phyloP scores from a whole-genome alignment of 2,797 vertebrate species.

The Adrianichthys oophorus region DNA sequence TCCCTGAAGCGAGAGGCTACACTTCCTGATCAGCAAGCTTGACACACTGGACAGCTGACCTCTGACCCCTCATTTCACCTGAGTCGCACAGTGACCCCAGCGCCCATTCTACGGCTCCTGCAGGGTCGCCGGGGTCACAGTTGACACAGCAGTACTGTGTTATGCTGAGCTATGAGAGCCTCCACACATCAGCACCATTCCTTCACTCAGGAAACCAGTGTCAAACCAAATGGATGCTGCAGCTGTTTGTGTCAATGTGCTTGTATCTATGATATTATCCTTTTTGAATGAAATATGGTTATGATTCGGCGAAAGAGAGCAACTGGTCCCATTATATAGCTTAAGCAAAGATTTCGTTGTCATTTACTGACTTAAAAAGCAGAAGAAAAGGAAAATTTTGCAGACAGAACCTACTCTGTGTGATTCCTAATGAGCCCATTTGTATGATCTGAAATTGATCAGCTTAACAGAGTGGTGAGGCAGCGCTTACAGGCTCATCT shows the following conservation, averaged over 20 bases:
- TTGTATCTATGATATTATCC: conserved; percentile 9
- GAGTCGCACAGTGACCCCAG: conserved; percentile 53
- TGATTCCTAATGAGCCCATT: conserved; percentile 57
- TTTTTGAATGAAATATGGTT: conserved; percentile 33
- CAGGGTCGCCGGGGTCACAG: conserved; percentile 65
- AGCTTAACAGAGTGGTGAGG: conserved; percentile 54
- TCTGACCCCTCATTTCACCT: conserved; percentile 68
- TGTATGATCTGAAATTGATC: conserved; percentile 75
- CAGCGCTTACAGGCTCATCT: conserved; percentile 60
- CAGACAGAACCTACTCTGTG: too few species aligned
- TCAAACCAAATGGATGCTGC: conserved; percentile 52
- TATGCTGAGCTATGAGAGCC: conserved; percentile 71
- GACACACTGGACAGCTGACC: conserved; percentile 76
- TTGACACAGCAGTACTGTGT: conserved; percentile 80
- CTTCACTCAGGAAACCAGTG: conserved; percentile 69
- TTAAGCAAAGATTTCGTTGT: neutral
- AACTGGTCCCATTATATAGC: conserved; percentile 3
- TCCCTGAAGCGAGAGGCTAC: conserved; percentile 71
- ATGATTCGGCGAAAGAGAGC: neutral
- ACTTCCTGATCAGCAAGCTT: conserved; percentile 77
- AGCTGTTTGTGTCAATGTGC: conserved; percentile 10
- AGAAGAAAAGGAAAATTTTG: too few species aligned
- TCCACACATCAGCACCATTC: conserved; percentile 57
- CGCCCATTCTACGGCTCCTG: conserved; percentile 56
- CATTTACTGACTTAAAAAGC: neutral